A percentile compares a stretch with the other conserved stretches of the same genome.
Evolutionary conservation across 2,113 vertebrate genomes (phyloP).

Genomic region (Pelecanus crispus): DNA sequence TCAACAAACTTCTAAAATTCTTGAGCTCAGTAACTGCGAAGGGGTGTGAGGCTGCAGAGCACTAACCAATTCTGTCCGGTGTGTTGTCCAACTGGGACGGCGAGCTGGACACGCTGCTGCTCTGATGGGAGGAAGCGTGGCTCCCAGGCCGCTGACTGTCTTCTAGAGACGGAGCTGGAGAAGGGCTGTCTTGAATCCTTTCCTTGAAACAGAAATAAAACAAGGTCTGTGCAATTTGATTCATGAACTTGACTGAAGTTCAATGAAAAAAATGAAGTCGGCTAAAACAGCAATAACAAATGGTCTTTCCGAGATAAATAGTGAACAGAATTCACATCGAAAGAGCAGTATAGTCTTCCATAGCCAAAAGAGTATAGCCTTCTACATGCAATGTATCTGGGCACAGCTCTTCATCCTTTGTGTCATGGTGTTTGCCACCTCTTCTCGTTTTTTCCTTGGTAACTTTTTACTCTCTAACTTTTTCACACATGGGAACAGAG

Average conservation of each 20-base stretch:
- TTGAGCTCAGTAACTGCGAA: neutral
- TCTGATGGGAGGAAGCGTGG: conserved; percentile 84
- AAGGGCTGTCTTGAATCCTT: conserved; percentile 86
- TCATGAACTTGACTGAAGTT: neutral
- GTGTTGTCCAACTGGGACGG: conserved; percentile 75
- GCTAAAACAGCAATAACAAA: neutral
- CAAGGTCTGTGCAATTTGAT: neutral
- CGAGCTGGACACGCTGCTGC: conserved; percentile 90
- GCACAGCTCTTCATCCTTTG: neutral
- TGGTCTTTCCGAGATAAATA: neutral
- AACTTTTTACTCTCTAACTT: neutral
- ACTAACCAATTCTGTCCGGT: conserved; percentile 84
- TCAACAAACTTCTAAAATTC: neutral
- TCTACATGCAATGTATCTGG: neutral
- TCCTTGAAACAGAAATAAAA: conserved; percentile 73
- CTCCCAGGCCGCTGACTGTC: conserved; percentile 78
- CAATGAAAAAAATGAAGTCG: neutral
- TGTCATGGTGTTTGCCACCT: neutral
- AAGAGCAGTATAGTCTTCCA: neutral
- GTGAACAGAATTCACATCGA: neutral
- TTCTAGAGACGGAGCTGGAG: conserved; percentile 83
- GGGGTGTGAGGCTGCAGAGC: neutral
- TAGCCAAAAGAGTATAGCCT: neutral
- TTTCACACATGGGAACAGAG: neutral
- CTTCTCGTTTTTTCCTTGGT: neutral